phyloP scores from a whole-genome alignment of 2,113 vertebrate genomes.

The Sus scrofa region DNA sequence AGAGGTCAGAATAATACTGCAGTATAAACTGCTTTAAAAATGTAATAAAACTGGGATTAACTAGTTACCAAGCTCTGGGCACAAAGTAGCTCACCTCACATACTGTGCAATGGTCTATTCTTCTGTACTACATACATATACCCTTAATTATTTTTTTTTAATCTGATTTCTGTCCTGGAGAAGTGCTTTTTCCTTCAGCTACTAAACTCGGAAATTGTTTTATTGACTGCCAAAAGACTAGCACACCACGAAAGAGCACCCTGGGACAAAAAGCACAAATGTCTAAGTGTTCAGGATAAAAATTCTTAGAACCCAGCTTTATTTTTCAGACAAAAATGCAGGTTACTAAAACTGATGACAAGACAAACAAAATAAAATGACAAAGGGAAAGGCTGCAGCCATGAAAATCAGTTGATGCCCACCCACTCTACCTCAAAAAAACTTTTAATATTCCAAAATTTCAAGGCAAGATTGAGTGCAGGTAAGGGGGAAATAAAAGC shows the following conservation, averaged over 20 bases:
- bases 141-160: constrained; percentile 43
- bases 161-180: constrained; percentile 68
- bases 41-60: constrained; percentile 17
- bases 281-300: constrained; percentile 39
- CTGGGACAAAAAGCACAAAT: constrained; percentile 46
- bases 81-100: constrained; percentile 23
- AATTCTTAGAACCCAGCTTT: constrained; percentile 72
- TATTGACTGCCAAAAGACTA: constrained; percentile 59
- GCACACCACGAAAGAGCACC: constrained; percentile 44
- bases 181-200: constrained; percentile 55
- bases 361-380: constrained; percentile 79
- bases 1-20: not conserved
- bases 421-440: constrained; percentile 13
- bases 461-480: constrained; percentile 29
- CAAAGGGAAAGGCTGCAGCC: constrained; percentile 82
- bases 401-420: constrained; percentile 77
- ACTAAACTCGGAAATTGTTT: constrained; percentile 62
- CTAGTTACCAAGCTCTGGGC: constrained; percentile 28
- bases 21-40: constrained; percentile 38
- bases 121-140: not conserved
- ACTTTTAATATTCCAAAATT: constrained; percentile 50
- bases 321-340: constrained; percentile 71
- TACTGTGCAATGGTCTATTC: constrained; percentile 36
- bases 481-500: constrained; percentile 43
- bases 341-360: constrained; percentile 72